These are phyloP conservation scores for Miniopterus natalensis DNA, from an alignment of 2,113 vertebrate genomes.

Conservation along the genomic window DNA sequence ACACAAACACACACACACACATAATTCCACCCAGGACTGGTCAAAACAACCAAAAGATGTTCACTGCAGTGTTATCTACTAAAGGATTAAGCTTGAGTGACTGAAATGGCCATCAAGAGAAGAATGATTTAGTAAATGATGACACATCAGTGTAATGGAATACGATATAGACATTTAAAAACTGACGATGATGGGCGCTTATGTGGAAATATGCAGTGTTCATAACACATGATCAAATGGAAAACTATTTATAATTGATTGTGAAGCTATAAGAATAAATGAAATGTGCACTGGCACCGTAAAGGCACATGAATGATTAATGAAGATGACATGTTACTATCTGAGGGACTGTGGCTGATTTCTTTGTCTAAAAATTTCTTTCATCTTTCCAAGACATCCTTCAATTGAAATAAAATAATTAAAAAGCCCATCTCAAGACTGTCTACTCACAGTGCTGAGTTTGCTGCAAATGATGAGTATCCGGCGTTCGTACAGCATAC, in stretches of 20 bases:
- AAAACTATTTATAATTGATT: conserved; percentile 57
- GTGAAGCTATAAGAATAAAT: conserved; percentile 39
- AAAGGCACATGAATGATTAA: conserved; percentile 63
- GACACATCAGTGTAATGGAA: conserved; percentile 4
- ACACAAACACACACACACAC: not conserved
- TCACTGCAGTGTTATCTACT: conserved; percentile 46
- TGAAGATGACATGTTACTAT: conserved; percentile 54
- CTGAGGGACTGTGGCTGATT: conserved; percentile 15
- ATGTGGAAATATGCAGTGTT: conserved; percentile 38
- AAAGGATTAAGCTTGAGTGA: conserved; percentile 26
- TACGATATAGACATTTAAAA: not conserved
- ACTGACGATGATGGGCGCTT: conserved; percentile 46
- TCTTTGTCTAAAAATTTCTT: conserved; percentile 58
- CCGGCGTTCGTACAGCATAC: conserved; percentile 97
- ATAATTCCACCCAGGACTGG: not conserved
- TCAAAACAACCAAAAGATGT: conserved; percentile 52
- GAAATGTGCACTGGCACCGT: conserved; percentile 35
- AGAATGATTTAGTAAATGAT: not conserved
- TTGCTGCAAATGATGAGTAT: conserved; percentile 98
- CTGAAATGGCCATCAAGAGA: not conserved
- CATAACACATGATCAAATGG: conserved; percentile 29
- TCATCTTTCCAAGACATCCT: conserved; percentile 18
- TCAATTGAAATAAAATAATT: conserved; percentile 48
- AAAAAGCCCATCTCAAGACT: not conserved
- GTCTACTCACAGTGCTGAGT: conserved; percentile 97